These are phyloP conservation scores for Scaptomyza flava DNA, from an alignment of 2,888 invertebrate species.

Conservation along the genomic window DNA sequence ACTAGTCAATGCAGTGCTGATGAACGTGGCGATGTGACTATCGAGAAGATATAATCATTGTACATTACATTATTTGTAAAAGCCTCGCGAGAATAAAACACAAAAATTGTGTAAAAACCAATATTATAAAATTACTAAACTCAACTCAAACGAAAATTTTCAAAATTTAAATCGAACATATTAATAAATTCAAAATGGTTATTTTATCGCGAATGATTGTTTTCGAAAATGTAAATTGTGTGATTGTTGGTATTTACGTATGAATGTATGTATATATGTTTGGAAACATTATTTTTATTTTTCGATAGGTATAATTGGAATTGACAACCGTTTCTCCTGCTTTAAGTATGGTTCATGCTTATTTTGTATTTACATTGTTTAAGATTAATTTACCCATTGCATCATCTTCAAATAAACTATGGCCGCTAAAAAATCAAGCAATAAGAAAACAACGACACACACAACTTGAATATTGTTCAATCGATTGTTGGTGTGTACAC, in stretches of 20 bases:
- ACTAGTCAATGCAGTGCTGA: too few species aligned
- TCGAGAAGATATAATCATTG: too few species aligned
- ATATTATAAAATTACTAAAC: too few species aligned
- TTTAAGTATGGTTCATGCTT: conserved; percentile 17
- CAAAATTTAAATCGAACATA: not conserved
- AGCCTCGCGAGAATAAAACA: too few species aligned
- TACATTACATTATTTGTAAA: too few species aligned
- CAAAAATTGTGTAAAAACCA: too few species aligned
- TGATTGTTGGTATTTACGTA: not conserved
- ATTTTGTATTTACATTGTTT: conserved; percentile 31
- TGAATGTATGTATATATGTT: not conserved
- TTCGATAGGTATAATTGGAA: conserved; percentile 14
- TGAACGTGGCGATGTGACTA: too few species aligned
- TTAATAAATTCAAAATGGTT: not conserved
- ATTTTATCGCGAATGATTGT: not conserved
- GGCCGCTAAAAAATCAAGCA: not conserved
- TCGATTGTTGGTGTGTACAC: not conserved
- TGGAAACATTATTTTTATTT: too few species aligned
- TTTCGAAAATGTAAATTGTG: not conserved
- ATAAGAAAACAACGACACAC: not conserved
- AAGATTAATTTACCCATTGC: not conserved
- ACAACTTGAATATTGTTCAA: not conserved
- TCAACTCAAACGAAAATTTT: not conserved
- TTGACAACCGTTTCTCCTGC: conserved; percentile 45
- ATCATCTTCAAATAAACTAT: not conserved